phyloP scores from a whole-genome alignment of 2,888 invertebrate species.

The Adelognathus sp. region DNA sequence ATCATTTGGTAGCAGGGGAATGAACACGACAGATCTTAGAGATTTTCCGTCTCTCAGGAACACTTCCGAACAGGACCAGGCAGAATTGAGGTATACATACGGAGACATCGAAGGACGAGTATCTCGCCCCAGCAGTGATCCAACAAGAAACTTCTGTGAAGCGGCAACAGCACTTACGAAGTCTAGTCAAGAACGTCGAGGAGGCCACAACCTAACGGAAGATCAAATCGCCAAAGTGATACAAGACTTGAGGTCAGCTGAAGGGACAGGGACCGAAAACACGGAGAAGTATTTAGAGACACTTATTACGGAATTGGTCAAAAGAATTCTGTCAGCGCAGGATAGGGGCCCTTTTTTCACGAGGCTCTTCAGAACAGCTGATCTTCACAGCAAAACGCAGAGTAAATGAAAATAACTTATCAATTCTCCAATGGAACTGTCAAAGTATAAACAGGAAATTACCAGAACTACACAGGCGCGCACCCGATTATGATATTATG shows the following conservation, averaged over 20 bases:
- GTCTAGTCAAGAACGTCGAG: background rate
- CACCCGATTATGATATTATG: background rate
- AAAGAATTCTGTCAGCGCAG: background rate
- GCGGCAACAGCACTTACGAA: background rate
- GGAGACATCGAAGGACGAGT: background rate
- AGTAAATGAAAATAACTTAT: background rate
- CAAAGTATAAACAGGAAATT: slow-evolving; percentile 3
- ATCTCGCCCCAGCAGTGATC: background rate
- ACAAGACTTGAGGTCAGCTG: background rate
- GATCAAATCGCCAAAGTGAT: background rate
- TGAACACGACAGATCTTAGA: background rate
- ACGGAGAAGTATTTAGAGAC: background rate
- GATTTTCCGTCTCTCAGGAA: background rate
- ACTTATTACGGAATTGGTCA: background rate
- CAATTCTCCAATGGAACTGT: slow-evolving; percentile 16
- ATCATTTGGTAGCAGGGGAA: background rate
- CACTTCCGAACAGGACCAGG: background rate
- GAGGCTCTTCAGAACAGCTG: slow-evolving; percentile 8
- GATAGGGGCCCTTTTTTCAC: background rate
- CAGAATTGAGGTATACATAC: background rate
- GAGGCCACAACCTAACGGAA: background rate
- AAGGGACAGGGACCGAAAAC: background rate
- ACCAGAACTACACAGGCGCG: background rate
- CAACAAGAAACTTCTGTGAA: background rate
- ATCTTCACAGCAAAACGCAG: slow-evolving; percentile 9